Conservation (phyloP, 1,140 invertebrate genomes). For the Drosophila nigromelanica region DNA sequence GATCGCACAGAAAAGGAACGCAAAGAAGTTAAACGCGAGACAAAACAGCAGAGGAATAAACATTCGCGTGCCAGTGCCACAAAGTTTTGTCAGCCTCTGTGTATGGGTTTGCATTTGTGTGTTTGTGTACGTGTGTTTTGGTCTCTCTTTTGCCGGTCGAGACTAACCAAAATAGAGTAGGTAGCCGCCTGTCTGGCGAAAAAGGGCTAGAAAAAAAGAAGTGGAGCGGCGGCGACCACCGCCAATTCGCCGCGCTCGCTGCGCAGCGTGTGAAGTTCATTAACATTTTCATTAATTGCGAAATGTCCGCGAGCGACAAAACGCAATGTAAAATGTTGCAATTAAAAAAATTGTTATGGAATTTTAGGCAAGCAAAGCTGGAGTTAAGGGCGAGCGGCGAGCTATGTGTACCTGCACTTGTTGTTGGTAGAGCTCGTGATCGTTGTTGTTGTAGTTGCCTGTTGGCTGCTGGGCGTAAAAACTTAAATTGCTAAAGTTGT, state of each 20-base stretch:
- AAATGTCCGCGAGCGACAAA: conserved; percentile 50
- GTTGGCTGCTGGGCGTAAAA: conserved; percentile 67
- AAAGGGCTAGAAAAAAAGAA: conserved; percentile 61
- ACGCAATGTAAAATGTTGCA: conserved; percentile 60
- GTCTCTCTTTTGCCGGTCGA: conserved; percentile 26
- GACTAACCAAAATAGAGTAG: conserved; percentile 48
- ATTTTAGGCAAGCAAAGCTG: conserved; percentile 8
- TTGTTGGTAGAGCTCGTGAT: conserved; percentile 70
- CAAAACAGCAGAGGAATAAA: conserved; percentile 22
- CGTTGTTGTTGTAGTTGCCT: conserved; percentile 38
- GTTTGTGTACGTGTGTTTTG: conserved; percentile 20
- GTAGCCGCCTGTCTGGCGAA: conserved; percentile 40
- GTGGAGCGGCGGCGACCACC: conserved; percentile 32
- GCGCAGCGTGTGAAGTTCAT: conserved; percentile 82
- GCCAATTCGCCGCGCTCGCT: conserved; percentile 50
- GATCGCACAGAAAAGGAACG: conserved; percentile 27
- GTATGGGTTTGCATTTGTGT: not conserved
- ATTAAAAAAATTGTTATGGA: conserved; percentile 55
- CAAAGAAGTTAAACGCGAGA: conserved; percentile 29
- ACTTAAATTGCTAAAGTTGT: conserved; percentile 66
- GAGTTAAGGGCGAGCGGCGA: conserved; percentile 20
- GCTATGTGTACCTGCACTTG: conserved; percentile 70
- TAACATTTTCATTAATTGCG: conserved; percentile 83
- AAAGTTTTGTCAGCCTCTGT: conserved; percentile 15
- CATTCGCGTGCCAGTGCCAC: conserved; percentile 16